Percentiles rank a stretch among this genome's conserved stretches.
These are phyloP conservation scores for Clarias gariepinus DNA, from an alignment of 2,113 vertebrate genomes.

Conservation along the genomic window DNA sequence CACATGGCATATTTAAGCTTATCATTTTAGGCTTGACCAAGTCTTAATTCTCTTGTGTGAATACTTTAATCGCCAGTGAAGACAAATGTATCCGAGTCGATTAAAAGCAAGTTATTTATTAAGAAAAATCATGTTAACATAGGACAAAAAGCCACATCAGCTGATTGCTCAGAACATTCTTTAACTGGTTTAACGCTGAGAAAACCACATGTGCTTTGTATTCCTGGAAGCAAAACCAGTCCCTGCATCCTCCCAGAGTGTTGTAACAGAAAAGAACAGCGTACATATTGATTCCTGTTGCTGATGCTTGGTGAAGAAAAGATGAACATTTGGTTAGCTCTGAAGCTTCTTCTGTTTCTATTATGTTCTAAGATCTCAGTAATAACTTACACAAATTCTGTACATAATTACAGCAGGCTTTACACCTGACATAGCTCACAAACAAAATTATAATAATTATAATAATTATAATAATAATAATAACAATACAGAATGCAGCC, in stretches of 20 bases:
- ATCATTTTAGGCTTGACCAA: no score
- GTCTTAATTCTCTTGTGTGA: neutral
- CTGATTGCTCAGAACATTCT: conserved; percentile 58
- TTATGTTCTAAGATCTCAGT: conserved; percentile 49
- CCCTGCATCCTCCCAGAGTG: conserved; percentile 24
- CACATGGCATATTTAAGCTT: neutral
- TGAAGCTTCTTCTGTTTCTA: conserved; percentile 37
- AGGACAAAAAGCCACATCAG: conserved; percentile 65
- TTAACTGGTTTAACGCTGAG: conserved; percentile 42
- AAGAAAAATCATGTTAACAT: conserved; percentile 74
- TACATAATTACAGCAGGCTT: conserved; percentile 82
- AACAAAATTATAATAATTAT: neutral
- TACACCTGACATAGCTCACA: conserved; percentile 59
- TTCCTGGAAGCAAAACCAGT: conserved; percentile 35
- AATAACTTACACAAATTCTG: conserved; percentile 83
- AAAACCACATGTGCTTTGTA: conserved; percentile 48
- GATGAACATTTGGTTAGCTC: conserved; percentile 8
- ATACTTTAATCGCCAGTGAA: neutral
- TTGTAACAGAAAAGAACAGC: conserved; percentile 16
- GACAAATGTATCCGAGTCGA: neutral
- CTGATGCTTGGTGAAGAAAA: conserved; percentile 31
- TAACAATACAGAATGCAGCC: conserved; percentile 46
- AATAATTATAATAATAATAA: neutral
- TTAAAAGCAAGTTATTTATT: conserved; percentile 71
- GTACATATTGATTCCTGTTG: conserved; percentile 4